These are phyloP conservation scores for Ariolimax columbianus DNA, from an alignment of 2,888 invertebrate species.

Conservation along the genomic window DNA sequence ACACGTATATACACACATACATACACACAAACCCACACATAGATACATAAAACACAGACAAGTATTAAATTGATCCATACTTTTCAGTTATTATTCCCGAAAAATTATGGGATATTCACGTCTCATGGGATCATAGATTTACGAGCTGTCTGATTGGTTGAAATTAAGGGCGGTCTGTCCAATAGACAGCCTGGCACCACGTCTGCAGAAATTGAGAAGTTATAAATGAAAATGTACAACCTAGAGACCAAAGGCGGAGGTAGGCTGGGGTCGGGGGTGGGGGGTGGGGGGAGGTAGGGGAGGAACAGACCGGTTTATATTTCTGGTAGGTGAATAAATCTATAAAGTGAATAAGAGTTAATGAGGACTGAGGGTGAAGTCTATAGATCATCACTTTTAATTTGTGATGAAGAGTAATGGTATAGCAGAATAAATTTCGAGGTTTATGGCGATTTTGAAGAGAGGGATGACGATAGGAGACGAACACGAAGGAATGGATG, in stretches of 20 bases:
- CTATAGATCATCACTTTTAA: neutral
- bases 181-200: slow-evolving; percentile 4
- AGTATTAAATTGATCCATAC: slow-evolving; percentile 4
- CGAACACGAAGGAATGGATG: no score
- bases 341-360: neutral
- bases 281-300: no score
- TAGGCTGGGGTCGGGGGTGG: no score
- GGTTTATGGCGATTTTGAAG: no score
- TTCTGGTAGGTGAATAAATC: slow-evolving; percentile 9
- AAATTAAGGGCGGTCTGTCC: slow-evolving; percentile 1
- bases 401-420: no score
- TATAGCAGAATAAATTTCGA: no score
- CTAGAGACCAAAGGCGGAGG: neutral
- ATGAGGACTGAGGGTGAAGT: neutral
- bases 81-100: neutral
- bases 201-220: slow-evolving; percentile 15
- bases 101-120: slow-evolving; percentile 27
- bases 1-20: no score
- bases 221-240: slow-evolving; percentile 16
- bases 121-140: slow-evolving; percentile 9
- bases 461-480: no score
- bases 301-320: neutral
- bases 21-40: no score
- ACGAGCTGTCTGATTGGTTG: slow-evolving; percentile 21
- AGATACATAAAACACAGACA: no score